Evolutionary conservation across 2,888 invertebrate genomes (phyloP).

Genomic region (Lycocerus yunnanus): DNA sequence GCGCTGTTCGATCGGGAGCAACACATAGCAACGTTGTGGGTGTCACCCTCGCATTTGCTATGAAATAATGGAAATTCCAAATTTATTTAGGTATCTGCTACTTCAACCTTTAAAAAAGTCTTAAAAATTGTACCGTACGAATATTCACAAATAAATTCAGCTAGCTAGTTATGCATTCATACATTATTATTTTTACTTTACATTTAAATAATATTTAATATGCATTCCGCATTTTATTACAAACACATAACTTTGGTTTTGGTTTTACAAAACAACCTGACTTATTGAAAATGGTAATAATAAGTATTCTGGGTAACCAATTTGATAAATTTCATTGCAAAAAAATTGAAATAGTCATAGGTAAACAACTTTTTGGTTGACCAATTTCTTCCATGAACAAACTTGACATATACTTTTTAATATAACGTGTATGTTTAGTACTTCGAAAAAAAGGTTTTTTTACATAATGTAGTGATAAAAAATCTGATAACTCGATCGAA

Average conservation of each 20-base stretch:
- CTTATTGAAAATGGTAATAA: too few species aligned
- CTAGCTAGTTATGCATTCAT: not conserved
- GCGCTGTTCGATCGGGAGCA: slow-evolving; percentile 52
- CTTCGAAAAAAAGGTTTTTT: not conserved
- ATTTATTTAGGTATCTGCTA: slow-evolving; percentile 29
- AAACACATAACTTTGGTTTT: not conserved
- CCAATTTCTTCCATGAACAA: not conserved
- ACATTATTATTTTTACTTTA: not conserved
- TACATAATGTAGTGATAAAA: not conserved
- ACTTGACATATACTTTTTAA: not conserved
- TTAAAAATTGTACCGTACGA: not conserved
- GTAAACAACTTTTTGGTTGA: not conserved
- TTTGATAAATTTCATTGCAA: not conserved
- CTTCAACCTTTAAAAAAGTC: too few species aligned
- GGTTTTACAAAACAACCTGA: too few species aligned
- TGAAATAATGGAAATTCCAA: slow-evolving; percentile 31
- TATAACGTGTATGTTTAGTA: not conserved
- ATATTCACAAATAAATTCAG: not conserved
- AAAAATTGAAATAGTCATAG: not conserved
- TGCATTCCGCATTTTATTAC: too few species aligned
- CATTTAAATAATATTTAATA: too few species aligned
- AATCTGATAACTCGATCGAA: not conserved
- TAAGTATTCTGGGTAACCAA: too few species aligned
- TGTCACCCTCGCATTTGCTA: slow-evolving; percentile 41
- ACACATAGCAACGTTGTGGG: slow-evolving; percentile 53